These are phyloP conservation scores for Artibeus jamaicensis DNA, from an alignment of 2,797 vertebrate genomes.

Conservation along the genomic window DNA sequence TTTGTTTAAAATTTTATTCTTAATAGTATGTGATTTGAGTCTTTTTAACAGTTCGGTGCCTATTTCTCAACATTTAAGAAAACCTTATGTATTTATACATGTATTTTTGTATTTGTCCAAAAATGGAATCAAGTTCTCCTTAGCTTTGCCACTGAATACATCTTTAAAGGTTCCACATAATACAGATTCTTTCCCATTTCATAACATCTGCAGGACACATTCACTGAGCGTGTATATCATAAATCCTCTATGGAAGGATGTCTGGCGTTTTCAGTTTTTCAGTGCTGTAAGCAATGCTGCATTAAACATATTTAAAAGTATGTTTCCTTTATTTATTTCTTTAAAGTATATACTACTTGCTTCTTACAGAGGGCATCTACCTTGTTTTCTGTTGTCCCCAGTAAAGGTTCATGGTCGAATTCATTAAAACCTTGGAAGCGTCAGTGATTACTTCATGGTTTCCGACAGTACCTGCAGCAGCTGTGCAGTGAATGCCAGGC, in stretches of 20 bases:
- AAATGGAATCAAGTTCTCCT: not conserved
- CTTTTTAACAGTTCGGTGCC: not conserved
- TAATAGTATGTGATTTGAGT: not conserved
- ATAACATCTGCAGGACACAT: not conserved
- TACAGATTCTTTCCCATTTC: not conserved
- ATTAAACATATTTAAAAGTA: not conserved
- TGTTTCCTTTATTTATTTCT: not conserved
- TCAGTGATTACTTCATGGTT: not conserved
- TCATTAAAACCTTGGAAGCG: not conserved
- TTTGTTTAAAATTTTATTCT: not conserved
- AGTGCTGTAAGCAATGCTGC: not conserved
- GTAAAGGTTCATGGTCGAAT: not conserved
- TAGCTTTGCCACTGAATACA: not conserved
- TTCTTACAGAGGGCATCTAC: not conserved
- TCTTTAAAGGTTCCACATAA: not conserved
- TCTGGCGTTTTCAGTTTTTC: not conserved
- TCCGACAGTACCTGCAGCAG: not conserved
- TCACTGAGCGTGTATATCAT: not conserved
- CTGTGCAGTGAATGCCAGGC: not conserved
- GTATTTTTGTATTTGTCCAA: not conserved
- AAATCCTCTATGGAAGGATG: not conserved
- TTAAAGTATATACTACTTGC: not conserved
- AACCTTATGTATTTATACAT: not conserved
- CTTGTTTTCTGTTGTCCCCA: not conserved
- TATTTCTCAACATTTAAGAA: constrained; percentile 31